A percentile compares a stretch with the other conserved stretches of the same genome.
Evolutionary conservation across 2,797 vertebrate species (phyloP).

Genomic region (Artibeus jamaicensis): DNA sequence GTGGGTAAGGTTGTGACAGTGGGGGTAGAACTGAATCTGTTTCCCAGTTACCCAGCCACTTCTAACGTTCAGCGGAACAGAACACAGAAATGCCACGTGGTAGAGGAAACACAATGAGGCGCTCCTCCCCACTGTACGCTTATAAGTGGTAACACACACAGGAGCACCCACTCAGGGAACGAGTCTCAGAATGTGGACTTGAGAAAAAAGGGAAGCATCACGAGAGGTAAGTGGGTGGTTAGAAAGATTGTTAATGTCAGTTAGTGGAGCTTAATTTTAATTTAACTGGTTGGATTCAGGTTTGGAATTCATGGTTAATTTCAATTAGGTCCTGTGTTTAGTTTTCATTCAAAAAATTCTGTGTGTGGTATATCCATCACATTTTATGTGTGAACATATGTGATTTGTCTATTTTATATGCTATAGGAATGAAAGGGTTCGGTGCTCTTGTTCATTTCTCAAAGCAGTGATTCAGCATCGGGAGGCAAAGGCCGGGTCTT

Average conservation of each 20-base stretch:
- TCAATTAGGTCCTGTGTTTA: neutral
- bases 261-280: neutral
- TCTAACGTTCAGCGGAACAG: neutral
- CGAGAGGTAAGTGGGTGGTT: neutral
- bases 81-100: neutral
- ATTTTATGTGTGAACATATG: neutral
- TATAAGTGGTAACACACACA: neutral
- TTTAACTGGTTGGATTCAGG: neutral
- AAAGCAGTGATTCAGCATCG: neutral
- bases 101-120: neutral
- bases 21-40: neutral
- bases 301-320: slow-evolving; percentile 17
- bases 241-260: neutral
- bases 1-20: neutral
- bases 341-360: neutral
- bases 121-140: neutral
- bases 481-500: neutral
- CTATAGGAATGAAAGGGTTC: neutral
- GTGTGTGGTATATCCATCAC: neutral
- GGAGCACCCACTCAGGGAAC: neutral
- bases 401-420: neutral
- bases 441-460: neutral
- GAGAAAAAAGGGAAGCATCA: neutral
- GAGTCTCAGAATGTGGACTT: neutral
- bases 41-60: neutral